Conservation (phyloP, 2,797 vertebrate genomes). For the Labeo calbasu region DNA sequence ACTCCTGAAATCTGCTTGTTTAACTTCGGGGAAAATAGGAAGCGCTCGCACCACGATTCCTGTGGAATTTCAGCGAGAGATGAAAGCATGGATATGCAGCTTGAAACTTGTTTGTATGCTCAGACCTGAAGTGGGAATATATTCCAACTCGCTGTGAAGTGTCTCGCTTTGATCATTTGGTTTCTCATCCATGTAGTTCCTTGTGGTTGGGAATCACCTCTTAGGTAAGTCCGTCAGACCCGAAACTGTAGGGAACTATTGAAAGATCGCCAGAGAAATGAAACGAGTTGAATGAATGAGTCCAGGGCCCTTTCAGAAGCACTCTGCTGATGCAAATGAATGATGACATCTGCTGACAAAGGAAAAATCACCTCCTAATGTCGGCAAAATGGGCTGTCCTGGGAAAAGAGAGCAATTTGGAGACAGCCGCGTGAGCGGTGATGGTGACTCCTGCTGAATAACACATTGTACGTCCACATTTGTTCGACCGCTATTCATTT, state of each 20-base stretch:
- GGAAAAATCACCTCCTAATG: slow-evolving; percentile 70
- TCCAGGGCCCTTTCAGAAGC: slow-evolving; percentile 68
- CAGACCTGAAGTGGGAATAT: slow-evolving; percentile 30
- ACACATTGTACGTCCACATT: slow-evolving; percentile 33
- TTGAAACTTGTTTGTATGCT: slow-evolving; percentile 40
- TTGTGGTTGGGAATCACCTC: slow-evolving; percentile 10
- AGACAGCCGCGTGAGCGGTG: slow-evolving; percentile 58
- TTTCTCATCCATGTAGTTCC: slow-evolving; percentile 30
- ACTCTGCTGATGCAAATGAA: slow-evolving; percentile 73
- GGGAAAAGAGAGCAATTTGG: slow-evolving; percentile 64
- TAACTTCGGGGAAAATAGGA: slow-evolving; percentile 19
- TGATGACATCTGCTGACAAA: slow-evolving; percentile 78
- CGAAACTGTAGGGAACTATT: slow-evolving; percentile 47
- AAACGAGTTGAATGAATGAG: slow-evolving; percentile 57
- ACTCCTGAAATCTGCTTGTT: slow-evolving; percentile 11
- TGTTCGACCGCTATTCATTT: slow-evolving; percentile 58
- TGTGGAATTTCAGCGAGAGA: slow-evolving; percentile 33
- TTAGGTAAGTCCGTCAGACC: slow-evolving; percentile 32
- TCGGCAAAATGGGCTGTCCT: slow-evolving; percentile 72
- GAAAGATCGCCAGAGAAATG: slow-evolving; percentile 50
- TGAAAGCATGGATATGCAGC: slow-evolving; percentile 38
- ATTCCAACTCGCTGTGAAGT: slow-evolving; percentile 26
- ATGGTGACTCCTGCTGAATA: slow-evolving; percentile 49
- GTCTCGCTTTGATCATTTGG: slow-evolving; percentile 2
- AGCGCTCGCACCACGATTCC: background rate